Percentiles rank a stretch among this genome's conserved stretches.
Evolutionary conservation across 2,888 invertebrate genomes (phyloP).

Genomic region (Agonum fuliginosum): DNA sequence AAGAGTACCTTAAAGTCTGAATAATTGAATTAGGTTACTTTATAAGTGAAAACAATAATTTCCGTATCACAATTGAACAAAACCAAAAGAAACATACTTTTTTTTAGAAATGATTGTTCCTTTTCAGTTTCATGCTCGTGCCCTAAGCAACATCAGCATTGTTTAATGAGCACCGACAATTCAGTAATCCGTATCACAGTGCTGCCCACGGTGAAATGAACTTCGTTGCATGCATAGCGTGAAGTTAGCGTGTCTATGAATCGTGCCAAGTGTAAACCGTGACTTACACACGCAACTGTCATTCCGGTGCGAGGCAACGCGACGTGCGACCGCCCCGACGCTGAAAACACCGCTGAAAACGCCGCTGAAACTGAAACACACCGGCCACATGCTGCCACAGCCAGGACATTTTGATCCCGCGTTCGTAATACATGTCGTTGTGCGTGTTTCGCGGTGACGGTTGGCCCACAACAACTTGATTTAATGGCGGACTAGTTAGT

Average conservation of each 20-base stretch:
- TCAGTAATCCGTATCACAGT: background rate
- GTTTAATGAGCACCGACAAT: too few relatives aligned
- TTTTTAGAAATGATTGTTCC: too few relatives aligned
- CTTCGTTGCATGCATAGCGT: slow-evolving; percentile 13
- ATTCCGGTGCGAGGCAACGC: slow-evolving; percentile 10
- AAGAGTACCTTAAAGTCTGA: too few relatives aligned
- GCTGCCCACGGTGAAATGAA: background rate
- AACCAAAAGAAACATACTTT: too few relatives aligned
- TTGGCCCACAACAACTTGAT: slow-evolving; percentile 28
- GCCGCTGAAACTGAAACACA: too few relatives aligned
- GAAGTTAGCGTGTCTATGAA: slow-evolving; percentile 17
- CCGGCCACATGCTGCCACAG: background rate
- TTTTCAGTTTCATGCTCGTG: too few relatives aligned
- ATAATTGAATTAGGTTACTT: too few relatives aligned
- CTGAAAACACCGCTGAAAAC: too few relatives aligned
- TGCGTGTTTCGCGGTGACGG: background rate
- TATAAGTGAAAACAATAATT: too few relatives aligned
- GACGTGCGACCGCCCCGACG: too few relatives aligned
- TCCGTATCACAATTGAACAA: too few relatives aligned
- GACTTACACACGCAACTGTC: slow-evolving; percentile 28
- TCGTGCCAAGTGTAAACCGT: slow-evolving; percentile 31
- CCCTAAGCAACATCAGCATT: too few relatives aligned
- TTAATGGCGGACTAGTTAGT: slow-evolving; percentile 10
- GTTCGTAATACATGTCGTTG: background rate
- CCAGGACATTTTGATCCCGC: slow-evolving; percentile 4